Evolutionary conservation across 2,113 vertebrate genomes (phyloP), one percentile per base, ranked within the genome.

Genomic region (Bufo bufo): DNA sequence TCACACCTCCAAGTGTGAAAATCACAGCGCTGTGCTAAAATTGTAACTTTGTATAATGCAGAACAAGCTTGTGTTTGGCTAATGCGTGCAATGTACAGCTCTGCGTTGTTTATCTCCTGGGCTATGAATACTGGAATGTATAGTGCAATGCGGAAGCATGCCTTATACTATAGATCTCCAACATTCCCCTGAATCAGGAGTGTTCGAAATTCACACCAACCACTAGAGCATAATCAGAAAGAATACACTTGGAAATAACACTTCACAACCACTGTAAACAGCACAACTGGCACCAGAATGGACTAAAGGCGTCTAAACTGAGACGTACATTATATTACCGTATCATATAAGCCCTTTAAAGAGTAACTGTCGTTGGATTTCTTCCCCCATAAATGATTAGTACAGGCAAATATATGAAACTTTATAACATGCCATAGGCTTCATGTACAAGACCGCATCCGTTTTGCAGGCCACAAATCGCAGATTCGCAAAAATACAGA

Each of bases 1-100:
- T 89, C 74, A 84, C 87, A 84, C 87, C 87, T 84, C 87, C 59
- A 19, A 20, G 87, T 89, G 87, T 84, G 87, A 89, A 77, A 66
- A 78, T 89, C 81, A 69, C 87, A 89, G 82, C 49, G 84, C 71
- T 52, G 10, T 20, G 82, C 81, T 89, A 89, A 84, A 89, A 84
- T 78, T 84, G 79, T 78, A 89, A 75, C 87, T 65, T 58, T 78
- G 74, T 69, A 69, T 65, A 84, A 89, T 69, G 50, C 71, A 78
- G 59, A 69, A 52, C 20, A 84, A 65, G 33, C 14, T 47, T 47
- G 17, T 59, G 17, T 33, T 20, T 7, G 7, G 85, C 61, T 79
- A 6, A 13, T 19, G 43, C 47, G 45, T 66, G 3, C 75, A 17
- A 8, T 71, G 81, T 33, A 71, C 50, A 74, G 50, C 19, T 19